phyloP scores from a whole-genome alignment of 2,888 invertebrate genomes.

The Coronaproctus castanopsis region DNA sequence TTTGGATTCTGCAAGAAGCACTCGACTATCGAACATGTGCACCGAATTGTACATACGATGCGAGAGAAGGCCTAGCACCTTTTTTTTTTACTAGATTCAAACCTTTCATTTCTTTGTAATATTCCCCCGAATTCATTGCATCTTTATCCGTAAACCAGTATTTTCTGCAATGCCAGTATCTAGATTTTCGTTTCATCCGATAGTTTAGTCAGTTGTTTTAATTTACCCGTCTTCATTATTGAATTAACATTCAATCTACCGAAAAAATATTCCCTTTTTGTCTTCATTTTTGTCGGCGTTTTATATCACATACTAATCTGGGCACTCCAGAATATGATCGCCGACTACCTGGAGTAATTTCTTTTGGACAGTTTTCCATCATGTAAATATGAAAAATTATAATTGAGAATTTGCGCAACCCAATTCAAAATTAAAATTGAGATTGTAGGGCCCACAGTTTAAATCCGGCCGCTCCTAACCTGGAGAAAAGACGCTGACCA shows the following conservation, averaged over 20 bases:
- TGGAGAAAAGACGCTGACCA: neutral
- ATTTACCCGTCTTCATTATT: neutral
- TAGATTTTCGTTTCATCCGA: neutral
- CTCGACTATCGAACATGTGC: too few species aligned
- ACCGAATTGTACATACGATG: too few species aligned
- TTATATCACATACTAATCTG: neutral
- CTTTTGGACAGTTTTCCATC: too few species aligned
- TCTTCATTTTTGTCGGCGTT: neutral
- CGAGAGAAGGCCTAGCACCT: too few species aligned
- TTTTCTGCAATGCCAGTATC: neutral
- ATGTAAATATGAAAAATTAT: neutral
- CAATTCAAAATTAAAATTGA: neutral
- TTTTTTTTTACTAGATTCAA: neutral
- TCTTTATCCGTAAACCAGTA: neutral
- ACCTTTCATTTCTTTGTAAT: neutral
- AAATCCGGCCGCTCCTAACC: neutral
- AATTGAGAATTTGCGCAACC: neutral
- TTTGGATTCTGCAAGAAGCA: too few species aligned
- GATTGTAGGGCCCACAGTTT: neutral
- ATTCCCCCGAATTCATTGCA: neutral
- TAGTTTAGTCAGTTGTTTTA: neutral
- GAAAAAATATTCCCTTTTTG: neutral
- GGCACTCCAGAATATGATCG: neutral
- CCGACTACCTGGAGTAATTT: neutral
- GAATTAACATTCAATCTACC: too few species aligned